Conservation (phyloP, 1,140 invertebrate genomes). For the Anastrepha ludens region DNA sequence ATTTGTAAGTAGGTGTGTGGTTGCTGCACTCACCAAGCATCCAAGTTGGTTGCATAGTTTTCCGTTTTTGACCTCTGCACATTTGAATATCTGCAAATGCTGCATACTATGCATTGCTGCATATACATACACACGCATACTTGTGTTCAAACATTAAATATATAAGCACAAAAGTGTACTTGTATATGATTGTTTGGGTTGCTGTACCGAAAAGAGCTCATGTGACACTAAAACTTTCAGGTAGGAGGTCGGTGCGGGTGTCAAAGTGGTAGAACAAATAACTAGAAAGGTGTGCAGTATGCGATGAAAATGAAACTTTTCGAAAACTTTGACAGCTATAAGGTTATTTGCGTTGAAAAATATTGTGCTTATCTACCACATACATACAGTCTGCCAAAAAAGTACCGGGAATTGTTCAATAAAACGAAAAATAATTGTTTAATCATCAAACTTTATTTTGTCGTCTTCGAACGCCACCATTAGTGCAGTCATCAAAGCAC, state of each 20-base stretch:
- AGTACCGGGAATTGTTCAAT: too few relatives aligned
- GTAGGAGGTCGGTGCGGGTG: background rate
- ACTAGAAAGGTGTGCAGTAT: conserved; percentile 27
- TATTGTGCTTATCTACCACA: background rate
- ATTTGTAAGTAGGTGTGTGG: background rate
- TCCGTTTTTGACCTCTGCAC: background rate
- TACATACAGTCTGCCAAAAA: too few relatives aligned
- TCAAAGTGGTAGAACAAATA: conserved; percentile 13
- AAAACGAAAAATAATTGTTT: too few relatives aligned
- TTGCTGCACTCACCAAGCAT: background rate
- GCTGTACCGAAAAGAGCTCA: background rate
- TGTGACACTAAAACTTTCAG: conserved; percentile 29
- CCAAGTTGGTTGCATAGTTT: conserved; percentile 6
- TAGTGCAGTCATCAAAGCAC: too few relatives aligned
- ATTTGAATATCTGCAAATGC: background rate
- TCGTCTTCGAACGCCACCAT: too few relatives aligned
- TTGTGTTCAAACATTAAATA: background rate
- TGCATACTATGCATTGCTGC: background rate
- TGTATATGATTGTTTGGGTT: background rate
- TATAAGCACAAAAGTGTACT: background rate
- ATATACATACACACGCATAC: background rate
- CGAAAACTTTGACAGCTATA: conserved; percentile 33
- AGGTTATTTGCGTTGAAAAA: conserved; percentile 25
- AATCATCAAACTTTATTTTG: too few relatives aligned
- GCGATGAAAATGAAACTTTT: conserved; percentile 31